Base-by-base conservation (phyloP, 1,140 invertebrate genomes). In the Theocolax elegans region DNA sequence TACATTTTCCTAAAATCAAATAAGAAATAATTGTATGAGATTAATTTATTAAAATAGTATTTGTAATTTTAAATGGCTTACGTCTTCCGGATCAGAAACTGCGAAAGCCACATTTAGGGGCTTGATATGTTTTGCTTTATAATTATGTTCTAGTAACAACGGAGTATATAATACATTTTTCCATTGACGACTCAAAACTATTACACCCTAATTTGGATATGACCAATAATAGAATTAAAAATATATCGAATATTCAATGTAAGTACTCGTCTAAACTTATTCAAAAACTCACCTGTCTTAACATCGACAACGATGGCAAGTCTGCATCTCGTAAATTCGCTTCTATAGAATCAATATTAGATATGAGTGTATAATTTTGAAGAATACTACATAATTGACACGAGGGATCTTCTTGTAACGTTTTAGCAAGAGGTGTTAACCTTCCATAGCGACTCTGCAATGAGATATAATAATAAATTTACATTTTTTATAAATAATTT, bases 151-250 rank as follows among this genome's bases (percentile, higher is more conserved):
- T 58, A 96, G 88, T 38, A 97, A 85, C 53, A 97, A 87, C 0
- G 97, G 97, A 74, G 97, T 97, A 79, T 98, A 97, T 2, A 99
- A 85, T 3, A 96, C 93, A 82, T 97, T 97, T 84, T 98, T 98
- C 97, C 97, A 99, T 80, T 98, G 96, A 2, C 96, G 89, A 77
- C 95, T 97, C 19, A 98, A 81, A 49, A 96, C 94, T 79, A 97
- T 92, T 19, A 97, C 91, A n/a, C 95, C 95, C 90, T 95, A n/a
- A n/a, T n/a, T n/a, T n/a, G n/a, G n/a, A n/a, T n/a, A n/a, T n/a
- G n/a, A n/a, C n/a, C n/a, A n/a, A n/a, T n/a, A n/a, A n/a, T n/a
- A n/a, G n/a, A n/a, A n/a, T n/a, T n/a, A n/a, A n/a, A n/a, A n/a
- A n/a, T n/a, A n/a, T n/a, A n/a, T n/a, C n/a, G n/a, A n/a, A n/a